Conservation (phyloP, 2,888 invertebrate species). For the Saturnia japonica region DNA sequence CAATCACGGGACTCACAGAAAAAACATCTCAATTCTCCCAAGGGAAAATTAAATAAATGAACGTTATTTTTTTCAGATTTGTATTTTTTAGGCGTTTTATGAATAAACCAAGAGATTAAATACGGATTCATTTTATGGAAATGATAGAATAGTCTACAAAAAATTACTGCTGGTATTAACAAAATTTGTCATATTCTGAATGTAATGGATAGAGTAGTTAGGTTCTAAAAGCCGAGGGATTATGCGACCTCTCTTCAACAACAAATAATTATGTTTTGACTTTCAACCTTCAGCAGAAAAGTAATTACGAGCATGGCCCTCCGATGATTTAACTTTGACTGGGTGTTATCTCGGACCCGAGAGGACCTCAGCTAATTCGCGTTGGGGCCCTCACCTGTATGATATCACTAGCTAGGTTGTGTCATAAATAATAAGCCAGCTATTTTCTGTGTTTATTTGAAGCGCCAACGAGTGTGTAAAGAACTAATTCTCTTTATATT, state of each 20-base stretch:
- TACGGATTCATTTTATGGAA: too few species aligned
- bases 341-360: not conserved
- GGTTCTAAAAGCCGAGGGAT: not conserved
- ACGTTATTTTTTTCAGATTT: too few species aligned
- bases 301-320: not conserved
- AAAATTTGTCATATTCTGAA: not conserved
- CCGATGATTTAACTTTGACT: conserved; percentile 1
- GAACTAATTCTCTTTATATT: not conserved
- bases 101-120: too few species aligned
- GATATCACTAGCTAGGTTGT: not conserved
- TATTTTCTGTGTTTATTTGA: not conserved
- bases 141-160: too few species aligned
- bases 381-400: not conserved
- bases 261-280: not conserved
- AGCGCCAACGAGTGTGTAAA: not conserved
- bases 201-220: not conserved
- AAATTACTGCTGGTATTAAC: too few species aligned
- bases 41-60: too few species aligned
- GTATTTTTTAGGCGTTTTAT: too few species aligned
- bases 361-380: not conserved
- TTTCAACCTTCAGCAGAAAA: not conserved
- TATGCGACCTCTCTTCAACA: not conserved
- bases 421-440: not conserved
- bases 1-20: too few species aligned
- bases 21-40: too few species aligned